Evolutionary conservation across 2,888 invertebrate genomes (phyloP).

Genomic region (Bembecia ichneumoniformis): DNA sequence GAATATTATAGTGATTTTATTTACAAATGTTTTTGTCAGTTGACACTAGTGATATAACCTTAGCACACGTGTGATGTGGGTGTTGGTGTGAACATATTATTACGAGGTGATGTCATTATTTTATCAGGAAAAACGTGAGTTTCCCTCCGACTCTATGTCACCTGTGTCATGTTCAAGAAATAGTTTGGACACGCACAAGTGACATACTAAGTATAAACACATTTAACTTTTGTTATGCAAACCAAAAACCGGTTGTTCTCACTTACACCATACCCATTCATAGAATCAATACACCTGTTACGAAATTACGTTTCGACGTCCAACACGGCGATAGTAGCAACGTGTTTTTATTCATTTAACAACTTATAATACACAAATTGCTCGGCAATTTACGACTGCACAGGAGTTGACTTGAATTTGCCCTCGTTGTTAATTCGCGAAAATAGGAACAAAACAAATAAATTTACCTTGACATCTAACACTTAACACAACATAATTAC

Average conservation of each 20-base stretch:
- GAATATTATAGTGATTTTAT: too few species aligned
- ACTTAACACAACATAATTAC: constrained; percentile 32
- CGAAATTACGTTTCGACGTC: constrained; percentile 2
- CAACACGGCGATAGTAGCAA: neutral
- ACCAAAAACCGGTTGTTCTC: constrained; percentile 34
- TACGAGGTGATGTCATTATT: constrained; percentile 61
- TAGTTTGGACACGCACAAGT: constrained; percentile 33
- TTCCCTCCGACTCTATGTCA: constrained; percentile 24
- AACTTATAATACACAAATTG: too few species aligned
- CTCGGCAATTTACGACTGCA: constrained; percentile 13
- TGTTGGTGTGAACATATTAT: constrained; percentile 47
- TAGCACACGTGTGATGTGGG: constrained; percentile 57
- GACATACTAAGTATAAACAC: constrained; percentile 7
- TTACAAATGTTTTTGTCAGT: too few species aligned
- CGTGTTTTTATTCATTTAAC: too few species aligned
- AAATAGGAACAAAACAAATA: constrained; percentile 15
- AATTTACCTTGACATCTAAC: constrained; percentile 34
- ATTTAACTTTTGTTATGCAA: constrained; percentile 39
- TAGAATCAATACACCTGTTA: constrained; percentile 38
- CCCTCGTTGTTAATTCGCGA: constrained; percentile 33
- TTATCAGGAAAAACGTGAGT: constrained; percentile 41
- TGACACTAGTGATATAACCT: constrained; percentile 15
- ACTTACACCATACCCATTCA: constrained; percentile 37
- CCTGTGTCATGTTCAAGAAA: constrained; percentile 12
- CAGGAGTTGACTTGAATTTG: constrained; percentile 28